Evolutionary conservation across 2,797 vertebrate genomes (phyloP), one percentile per base, ranked within the genome.

Genomic region (Catamblyrhynchus diadema): DNA sequence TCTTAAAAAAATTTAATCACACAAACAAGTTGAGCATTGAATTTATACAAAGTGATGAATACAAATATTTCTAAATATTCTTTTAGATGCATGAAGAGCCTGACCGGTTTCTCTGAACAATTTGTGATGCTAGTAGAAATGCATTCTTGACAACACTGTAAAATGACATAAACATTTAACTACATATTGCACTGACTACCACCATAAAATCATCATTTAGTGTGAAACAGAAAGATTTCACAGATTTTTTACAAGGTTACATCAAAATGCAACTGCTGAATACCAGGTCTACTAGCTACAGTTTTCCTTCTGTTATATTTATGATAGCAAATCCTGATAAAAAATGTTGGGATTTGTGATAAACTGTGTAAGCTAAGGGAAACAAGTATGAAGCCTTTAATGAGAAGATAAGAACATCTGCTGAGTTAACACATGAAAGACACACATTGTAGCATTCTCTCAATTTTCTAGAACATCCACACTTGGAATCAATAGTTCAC

Each of bases 11-110:
- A 61, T 56, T 69, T 85, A 81, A 80, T 70, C 54, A 50, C 15
- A 32, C 32, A 94, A 95, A 85, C 35, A 80, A 79, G 21, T n/a
- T 47, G 77, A 86, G 35, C 22, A 67, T 16, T 72, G 59, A 89
- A 93, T 90, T 86, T 87, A 90, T 67, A 85, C n/a, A 56, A 88
- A 88, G 64, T 24, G 3, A 89, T 71, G 50, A 91, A 89, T 56
- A 64, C 21, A 12, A 87, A 54, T 57, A 86, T 90, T 86, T 93
- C 62, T 86, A 78, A 86, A 37, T 79, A 92, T 50, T 45, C 33
- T 66, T 64, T 88, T 35, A 89, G 77, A 88, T 59, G 25, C 14
- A 81, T 2, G 1, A 24, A 90, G 72, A 87, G 35, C n/a, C 53
- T 81, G 64, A 47, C 47, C 91, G 64, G 61, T 85, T 86, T 84